Evolutionary conservation across 1,140 invertebrate genomes (phyloP).

Genomic region (Sitodiplosis mosellana): DNA sequence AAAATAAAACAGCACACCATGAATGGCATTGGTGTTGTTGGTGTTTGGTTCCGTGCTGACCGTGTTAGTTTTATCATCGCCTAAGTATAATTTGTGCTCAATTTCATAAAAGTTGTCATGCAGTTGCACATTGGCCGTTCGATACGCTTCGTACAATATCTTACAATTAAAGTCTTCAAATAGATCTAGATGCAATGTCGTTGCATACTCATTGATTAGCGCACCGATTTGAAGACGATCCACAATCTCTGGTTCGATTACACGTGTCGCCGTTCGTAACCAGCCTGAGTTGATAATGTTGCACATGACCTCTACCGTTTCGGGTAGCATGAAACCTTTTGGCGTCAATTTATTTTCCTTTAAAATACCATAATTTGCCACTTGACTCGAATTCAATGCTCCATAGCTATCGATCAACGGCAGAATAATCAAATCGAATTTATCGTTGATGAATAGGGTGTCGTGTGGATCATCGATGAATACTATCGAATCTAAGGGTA

Average conservation of each 20-base stretch:
- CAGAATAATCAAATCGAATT: constrained; percentile 24
- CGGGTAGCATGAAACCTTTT: constrained; percentile 23
- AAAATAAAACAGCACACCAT: constrained; percentile 4
- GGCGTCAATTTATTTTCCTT: constrained; percentile 13
- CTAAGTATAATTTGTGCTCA: background rate
- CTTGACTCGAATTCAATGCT: constrained; percentile 17
- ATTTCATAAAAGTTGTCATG: background rate
- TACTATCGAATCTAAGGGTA: constrained; percentile 18
- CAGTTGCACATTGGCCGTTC: background rate
- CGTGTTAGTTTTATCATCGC: no score
- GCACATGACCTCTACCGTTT: constrained; percentile 15
- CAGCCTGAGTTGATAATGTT: constrained; percentile 20
- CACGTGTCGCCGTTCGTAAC: constrained; percentile 21
- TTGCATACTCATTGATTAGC: constrained; percentile 23
- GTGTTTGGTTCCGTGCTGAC: background rate
- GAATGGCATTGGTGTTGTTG: background rate
- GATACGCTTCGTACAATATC: background rate
- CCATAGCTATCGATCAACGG: constrained; percentile 21
- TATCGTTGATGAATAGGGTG: constrained; percentile 14
- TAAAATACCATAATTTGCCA: constrained; percentile 15
- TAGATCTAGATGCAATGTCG: constrained; percentile 21
- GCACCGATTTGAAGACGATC: constrained; percentile 16
- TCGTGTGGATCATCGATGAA: constrained; percentile 16
- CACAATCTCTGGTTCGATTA: constrained; percentile 20
- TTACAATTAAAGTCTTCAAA: background rate